Conservation (phyloP, 92 coral and sea anemone genomes). For the Porites cylindrica region DNA sequence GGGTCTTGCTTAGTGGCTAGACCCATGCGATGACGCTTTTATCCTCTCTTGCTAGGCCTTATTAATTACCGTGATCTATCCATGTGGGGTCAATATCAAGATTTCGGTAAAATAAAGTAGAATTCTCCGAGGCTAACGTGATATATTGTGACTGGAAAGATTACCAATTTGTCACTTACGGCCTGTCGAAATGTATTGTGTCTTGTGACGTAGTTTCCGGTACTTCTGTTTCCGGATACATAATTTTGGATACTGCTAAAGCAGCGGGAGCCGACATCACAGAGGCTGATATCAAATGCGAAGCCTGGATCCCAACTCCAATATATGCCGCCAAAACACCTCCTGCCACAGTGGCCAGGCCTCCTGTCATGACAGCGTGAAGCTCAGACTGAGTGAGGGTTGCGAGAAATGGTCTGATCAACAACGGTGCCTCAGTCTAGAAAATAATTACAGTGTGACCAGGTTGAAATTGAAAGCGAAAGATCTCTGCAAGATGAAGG, state of each 20-base stretch:
- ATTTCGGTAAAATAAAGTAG: no score
- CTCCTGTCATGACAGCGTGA: constrained; percentile 99
- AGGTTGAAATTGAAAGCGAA: no score
- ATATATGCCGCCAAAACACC: constrained; percentile 90
- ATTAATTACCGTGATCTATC: no score
- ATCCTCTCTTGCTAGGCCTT: no score
- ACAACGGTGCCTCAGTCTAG: constrained; percentile 93
- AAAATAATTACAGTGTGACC: not conserved
- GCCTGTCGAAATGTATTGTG: constrained; percentile 32
- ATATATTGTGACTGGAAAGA: not conserved
- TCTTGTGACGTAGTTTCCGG: constrained; percentile 77
- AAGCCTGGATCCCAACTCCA: constrained; percentile 83
- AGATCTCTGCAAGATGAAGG: not conserved
- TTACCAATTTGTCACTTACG: constrained; percentile 16
- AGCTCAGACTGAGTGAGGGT: constrained; percentile 90
- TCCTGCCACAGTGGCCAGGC: constrained; percentile 97
- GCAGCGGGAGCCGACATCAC: constrained; percentile 99
- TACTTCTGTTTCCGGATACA: constrained; percentile 92
- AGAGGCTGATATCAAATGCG: constrained; percentile 93
- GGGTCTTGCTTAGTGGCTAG: no score
- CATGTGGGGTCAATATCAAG: no score
- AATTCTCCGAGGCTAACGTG: not conserved
- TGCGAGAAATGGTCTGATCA: constrained; percentile 91
- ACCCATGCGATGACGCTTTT: no score
- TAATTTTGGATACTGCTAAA: constrained; percentile 91